These are phyloP conservation scores for Choreutis nemorana DNA, from an alignment of 2,888 invertebrate genomes.

Conservation along the genomic window DNA sequence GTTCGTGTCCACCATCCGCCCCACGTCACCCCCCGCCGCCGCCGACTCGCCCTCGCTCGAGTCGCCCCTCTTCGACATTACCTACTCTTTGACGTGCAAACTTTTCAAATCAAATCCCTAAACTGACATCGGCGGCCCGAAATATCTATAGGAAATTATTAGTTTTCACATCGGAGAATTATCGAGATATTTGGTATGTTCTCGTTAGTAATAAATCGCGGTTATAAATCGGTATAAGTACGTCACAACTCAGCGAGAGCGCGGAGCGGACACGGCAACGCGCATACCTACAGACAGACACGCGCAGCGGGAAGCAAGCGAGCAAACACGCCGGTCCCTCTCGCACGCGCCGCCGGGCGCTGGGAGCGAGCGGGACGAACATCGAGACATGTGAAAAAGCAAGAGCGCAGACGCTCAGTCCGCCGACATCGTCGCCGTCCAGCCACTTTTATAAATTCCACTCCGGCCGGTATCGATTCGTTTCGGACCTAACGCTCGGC, in stretches of 20 bases:
- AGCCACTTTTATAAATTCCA: conserved; percentile 24
- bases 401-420: conserved; percentile 48
- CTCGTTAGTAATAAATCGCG: too few species aligned
- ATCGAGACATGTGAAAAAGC: conserved; percentile 39
- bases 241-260: conserved; percentile 29
- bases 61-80: conserved; percentile 6
- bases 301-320: conserved; percentile 47
- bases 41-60: conserved; percentile 2
- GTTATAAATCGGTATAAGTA: too few species aligned
- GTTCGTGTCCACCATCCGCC: conserved; percentile 42
- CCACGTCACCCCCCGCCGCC: conserved; percentile 21
- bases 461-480: conserved; percentile 33
- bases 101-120: neutral
- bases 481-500: conserved; percentile 10
- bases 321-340: conserved; percentile 27
- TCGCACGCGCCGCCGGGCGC: conserved; percentile 16
- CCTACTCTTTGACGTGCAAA: conserved; percentile 2
- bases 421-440: conserved; percentile 9
- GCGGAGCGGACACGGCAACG: conserved; percentile 34
- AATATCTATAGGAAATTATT: too few species aligned
- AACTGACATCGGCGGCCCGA: too few species aligned
- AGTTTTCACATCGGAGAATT: conserved; percentile 7
- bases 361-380: conserved; percentile 19
- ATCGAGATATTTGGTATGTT: neutral
- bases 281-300: conserved; percentile 51